Percentiles rank a stretch among this genome's conserved stretches.
Evolutionary conservation across 2,797 vertebrate species (phyloP).

Genomic region (Nyctibius grandis): DNA sequence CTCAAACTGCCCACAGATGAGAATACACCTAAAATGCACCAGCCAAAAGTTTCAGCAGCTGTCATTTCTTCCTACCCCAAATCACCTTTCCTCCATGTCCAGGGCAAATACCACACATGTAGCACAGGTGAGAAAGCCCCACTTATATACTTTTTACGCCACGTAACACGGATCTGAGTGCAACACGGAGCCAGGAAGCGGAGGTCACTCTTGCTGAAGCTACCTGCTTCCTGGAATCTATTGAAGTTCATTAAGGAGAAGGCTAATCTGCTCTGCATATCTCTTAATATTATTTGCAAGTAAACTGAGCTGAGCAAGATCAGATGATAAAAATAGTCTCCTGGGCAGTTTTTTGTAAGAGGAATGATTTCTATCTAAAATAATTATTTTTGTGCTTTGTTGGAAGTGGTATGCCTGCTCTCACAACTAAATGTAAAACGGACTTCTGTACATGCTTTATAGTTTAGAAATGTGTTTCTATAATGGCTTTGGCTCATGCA

Average conservation of each 20-base stretch:
- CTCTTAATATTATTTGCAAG: background rate
- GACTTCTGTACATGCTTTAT: background rate
- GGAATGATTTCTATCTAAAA: background rate
- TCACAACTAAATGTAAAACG: background rate
- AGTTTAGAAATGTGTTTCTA: background rate
- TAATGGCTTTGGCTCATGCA: background rate
- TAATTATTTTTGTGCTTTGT: background rate
- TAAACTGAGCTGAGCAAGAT: background rate
- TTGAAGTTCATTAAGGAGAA: background rate
- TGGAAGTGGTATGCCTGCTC: background rate
- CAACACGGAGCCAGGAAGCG: accelerated
- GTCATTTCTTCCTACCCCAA: background rate
- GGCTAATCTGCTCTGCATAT: background rate
- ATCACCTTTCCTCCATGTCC: background rate
- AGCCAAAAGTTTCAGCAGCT: background rate
- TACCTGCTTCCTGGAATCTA: background rate
- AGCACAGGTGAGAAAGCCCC: background rate
- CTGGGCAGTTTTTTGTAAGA: background rate
- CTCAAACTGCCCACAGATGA: background rate
- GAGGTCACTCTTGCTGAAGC: background rate
- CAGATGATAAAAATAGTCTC: background rate
- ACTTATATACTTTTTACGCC: background rate
- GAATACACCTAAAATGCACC: background rate
- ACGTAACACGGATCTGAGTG: background rate
- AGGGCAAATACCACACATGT: background rate